These are phyloP conservation scores for Lepus oiostolus DNA, from an alignment of 2,797 vertebrate species.

Conservation along the genomic window DNA sequence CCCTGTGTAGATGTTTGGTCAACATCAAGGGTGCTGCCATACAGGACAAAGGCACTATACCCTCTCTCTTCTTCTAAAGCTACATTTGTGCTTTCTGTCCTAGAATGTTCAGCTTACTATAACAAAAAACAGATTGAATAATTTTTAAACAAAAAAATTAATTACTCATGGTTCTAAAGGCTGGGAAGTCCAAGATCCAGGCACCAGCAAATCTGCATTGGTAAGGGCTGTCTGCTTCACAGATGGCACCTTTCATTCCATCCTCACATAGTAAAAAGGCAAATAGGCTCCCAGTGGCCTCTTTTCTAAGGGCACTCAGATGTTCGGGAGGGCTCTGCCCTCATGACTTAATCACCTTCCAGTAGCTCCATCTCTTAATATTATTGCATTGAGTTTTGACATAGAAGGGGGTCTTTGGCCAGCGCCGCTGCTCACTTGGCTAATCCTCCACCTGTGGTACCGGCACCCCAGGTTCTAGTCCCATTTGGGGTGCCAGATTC, in stretches of 20 bases:
- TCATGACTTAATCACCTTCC: no score
- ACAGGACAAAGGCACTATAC: neutral
- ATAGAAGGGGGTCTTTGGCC: no score
- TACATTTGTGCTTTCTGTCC: neutral
- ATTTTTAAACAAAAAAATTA: neutral
- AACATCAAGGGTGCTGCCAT: neutral
- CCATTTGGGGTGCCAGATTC: no score
- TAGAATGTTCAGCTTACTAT: neutral
- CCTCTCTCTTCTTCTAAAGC: neutral
- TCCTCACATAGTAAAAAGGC: neutral
- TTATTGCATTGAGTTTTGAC: no score
- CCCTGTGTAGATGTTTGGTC: no score
- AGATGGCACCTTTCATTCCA: neutral
- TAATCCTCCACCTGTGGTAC: no score
- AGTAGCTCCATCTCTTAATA: neutral
- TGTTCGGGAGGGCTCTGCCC: no score
- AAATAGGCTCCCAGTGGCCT: neutral
- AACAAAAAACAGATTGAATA: neutral
- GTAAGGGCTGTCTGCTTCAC: no score
- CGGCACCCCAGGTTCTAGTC: no score
- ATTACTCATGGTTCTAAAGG: neutral
- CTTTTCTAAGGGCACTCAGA: neutral
- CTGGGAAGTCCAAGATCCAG: neutral
- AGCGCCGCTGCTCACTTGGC: no score
- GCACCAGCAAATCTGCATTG: neutral